Conservation (phyloP, 2,888 invertebrate species). For the Pantelozetes paolii region DNA sequence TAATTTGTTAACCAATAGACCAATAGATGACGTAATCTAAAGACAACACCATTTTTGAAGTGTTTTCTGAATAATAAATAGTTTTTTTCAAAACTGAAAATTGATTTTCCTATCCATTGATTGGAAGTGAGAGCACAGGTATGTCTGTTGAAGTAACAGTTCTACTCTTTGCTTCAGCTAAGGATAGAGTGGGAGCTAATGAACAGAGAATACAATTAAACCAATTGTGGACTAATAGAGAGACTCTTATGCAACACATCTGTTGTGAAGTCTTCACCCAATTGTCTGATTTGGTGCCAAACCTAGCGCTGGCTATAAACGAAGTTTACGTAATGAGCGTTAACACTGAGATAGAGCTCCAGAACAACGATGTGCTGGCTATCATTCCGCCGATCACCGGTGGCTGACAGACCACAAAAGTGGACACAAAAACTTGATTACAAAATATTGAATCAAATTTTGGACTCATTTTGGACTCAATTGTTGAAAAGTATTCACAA, state of each 20-base stretch:
- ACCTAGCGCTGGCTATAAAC: slow-evolving; percentile 38
- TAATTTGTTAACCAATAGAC: too few relatives aligned
- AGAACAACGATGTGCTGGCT: slow-evolving; percentile 24
- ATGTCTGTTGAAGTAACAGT: slow-evolving; percentile 31
- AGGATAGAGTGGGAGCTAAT: slow-evolving; percentile 6
- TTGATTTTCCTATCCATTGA: too few relatives aligned
- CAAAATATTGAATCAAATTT: too few relatives aligned
- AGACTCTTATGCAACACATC: neutral
- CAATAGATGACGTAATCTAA: too few relatives aligned
- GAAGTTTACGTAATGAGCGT: slow-evolving; percentile 17
- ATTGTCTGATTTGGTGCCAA: slow-evolving; percentile 14
- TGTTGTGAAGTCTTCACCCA: neutral
- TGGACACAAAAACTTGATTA: neutral
- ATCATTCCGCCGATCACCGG: slow-evolving; percentile 41
- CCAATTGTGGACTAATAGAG: slow-evolving; percentile 15
- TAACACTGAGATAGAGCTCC: neutral
- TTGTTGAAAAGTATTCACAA: too few relatives aligned
- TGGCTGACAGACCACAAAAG: neutral
- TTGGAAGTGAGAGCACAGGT: neutral
- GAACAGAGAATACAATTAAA: neutral
- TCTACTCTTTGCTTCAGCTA: slow-evolving; percentile 36
- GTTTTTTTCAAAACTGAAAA: too few relatives aligned
- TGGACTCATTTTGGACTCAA: too few relatives aligned
- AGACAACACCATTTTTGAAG: too few relatives aligned
- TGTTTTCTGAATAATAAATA: too few relatives aligned